phyloP scores from a whole-genome alignment of 2,113 vertebrate species.

The Amazona vittata region DNA sequence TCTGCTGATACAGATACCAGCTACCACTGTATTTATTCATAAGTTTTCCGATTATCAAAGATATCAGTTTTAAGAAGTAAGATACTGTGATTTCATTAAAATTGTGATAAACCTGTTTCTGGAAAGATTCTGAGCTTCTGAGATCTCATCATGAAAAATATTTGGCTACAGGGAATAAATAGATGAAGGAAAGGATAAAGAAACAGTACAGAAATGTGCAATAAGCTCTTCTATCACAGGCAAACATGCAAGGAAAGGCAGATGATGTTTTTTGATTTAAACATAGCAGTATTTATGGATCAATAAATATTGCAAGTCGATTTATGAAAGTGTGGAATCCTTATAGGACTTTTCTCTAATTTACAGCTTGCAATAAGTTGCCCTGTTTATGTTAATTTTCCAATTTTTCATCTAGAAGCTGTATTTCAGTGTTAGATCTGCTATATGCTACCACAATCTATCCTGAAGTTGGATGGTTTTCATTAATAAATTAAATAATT shows the following conservation, averaged over 20 bases:
- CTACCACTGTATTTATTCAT: background rate
- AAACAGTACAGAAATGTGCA: background rate
- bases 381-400: background rate
- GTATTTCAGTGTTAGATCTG: background rate
- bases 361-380: background rate
- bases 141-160: background rate
- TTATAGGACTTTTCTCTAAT: background rate
- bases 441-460: background rate
- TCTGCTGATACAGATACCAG: background rate
- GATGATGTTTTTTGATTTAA: background rate
- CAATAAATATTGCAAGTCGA: background rate
- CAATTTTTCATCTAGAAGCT: background rate
- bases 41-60: background rate
- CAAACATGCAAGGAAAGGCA: background rate
- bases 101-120: rapidly evolving
- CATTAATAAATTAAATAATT: background rate
- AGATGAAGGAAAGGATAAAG: background rate
- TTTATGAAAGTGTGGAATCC: background rate
- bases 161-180: background rate
- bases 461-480: background rate
- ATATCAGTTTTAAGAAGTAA: background rate
- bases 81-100: background rate
- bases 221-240: background rate
- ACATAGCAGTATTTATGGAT: background rate
- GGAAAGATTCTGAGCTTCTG: background rate